Evolutionary conservation across 2,888 invertebrate genomes (phyloP).

Genomic region (Tuberolachnus salignus): DNA sequence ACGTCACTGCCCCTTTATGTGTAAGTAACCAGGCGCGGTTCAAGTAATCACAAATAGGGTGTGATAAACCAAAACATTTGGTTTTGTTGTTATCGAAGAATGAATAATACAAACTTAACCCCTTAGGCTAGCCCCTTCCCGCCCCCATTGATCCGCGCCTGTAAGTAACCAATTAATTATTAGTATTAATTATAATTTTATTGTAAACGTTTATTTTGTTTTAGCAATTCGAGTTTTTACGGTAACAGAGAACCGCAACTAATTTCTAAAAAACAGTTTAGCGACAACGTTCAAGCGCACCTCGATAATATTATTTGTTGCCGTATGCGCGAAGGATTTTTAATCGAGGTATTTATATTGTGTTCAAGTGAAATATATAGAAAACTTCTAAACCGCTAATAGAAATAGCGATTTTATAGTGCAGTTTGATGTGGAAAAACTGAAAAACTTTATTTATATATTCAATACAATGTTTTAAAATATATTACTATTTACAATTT

Average conservation of each 20-base stretch:
- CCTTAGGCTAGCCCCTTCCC: too few relatives aligned
- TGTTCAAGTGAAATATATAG: too few relatives aligned
- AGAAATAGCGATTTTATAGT: too few relatives aligned
- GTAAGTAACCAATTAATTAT: background rate
- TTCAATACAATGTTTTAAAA: background rate
- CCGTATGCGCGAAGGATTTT: slow-evolving; percentile 77
- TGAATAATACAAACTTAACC: too few relatives aligned
- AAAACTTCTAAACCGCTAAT: too few relatives aligned
- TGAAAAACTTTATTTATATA: background rate
- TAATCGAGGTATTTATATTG: slow-evolving; percentile 66
- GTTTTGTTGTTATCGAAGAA: too few relatives aligned
- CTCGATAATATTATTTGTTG: slow-evolving; percentile 73
- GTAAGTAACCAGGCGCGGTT: too few relatives aligned
- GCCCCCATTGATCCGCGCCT: too few relatives aligned
- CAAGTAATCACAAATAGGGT: too few relatives aligned
- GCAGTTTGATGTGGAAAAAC: background rate
- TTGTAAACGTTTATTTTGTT: slow-evolving; percentile 57
- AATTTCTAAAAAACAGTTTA: slow-evolving; percentile 70
- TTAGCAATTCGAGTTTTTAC: slow-evolving; percentile 67
- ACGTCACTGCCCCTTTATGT: too few relatives aligned
- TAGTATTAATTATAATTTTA: background rate
- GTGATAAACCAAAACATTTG: too few relatives aligned
- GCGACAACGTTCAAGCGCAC: slow-evolving; percentile 69
- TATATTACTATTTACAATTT: background rate
- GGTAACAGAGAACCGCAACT: slow-evolving; percentile 67